Evolutionary conservation across 2,888 invertebrate genomes (phyloP), one percentile per base, ranked within the genome.

Genomic region (Sphaerophoria rueppellii): DNA sequence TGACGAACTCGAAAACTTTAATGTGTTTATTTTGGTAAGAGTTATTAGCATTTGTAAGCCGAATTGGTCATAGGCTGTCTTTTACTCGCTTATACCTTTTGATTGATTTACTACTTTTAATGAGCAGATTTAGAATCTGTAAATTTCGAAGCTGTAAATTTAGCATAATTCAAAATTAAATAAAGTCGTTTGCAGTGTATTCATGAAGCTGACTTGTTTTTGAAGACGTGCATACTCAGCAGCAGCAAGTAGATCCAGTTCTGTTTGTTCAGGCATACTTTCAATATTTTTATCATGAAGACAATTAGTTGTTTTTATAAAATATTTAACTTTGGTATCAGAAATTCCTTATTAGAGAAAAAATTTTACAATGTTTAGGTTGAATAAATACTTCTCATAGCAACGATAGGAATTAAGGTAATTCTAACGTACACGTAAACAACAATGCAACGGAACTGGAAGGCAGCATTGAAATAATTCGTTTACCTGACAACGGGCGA

Each of bases 221-320:
- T 96, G 96, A 54, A 98, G 91, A 86, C 96, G 95, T 16, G 94
- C 93, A 88, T 97, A 92, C 90, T 98, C 91, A 78, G 95, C 95
- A 89, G 95, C 95, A 3, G 96, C 96, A 89, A 96, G 94, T 89
- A 95, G 94, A 89, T 96, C 95, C 92, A 96, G 93, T 90, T 96
- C 96, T 89, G 93, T 91, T 88, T 95, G 96, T 88, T 96, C 94
- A 75, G 89, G 88, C 91, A 91, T 91, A 35, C 16, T 67, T 58
- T 58, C 4, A 50, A 40, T 11, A 3, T 24, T 72, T 12, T 32
- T 11, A 9, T 32, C 16, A 54, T 14, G 7, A 7, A 40, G 54
- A 2, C 43, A 37, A 57, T 50, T 6, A 16, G 4, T 16, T 2
- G 6, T 16, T n/a, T 14, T 9, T 14, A 9, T 14, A 14, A 6